phyloP scores from a whole-genome alignment of 2,113 vertebrate genomes.

The Forbesichthys agassizii region DNA sequence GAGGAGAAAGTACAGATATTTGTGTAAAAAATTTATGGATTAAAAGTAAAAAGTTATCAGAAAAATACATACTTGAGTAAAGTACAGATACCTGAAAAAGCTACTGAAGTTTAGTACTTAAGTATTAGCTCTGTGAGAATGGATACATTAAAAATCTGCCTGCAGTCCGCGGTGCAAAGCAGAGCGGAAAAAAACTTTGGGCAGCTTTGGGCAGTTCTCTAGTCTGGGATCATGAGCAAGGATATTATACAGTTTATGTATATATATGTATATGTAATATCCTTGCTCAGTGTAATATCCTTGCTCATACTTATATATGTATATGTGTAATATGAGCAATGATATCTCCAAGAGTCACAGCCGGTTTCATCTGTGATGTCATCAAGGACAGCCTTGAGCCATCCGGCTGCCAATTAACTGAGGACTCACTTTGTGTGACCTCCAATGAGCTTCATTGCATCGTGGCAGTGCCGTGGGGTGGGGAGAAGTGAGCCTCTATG shows the following conservation, averaged over 20 bases:
- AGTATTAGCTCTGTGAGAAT: too few relatives aligned
- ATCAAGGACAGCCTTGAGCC: constrained; percentile 36
- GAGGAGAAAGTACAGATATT: too few relatives aligned
- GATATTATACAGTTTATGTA: neutral
- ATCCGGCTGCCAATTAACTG: constrained; percentile 20
- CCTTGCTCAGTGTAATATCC: too few relatives aligned
- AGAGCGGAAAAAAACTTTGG: too few relatives aligned
- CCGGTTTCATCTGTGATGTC: constrained; percentile 9
- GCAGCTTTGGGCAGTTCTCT: constrained; percentile 16
- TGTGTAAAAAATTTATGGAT: too few relatives aligned
- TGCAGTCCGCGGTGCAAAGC: too few relatives aligned
- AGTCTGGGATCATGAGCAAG: constrained; percentile 19
- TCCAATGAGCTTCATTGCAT: constrained; percentile 40
- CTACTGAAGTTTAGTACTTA: too few relatives aligned
- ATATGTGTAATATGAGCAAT: constrained; percentile 1
- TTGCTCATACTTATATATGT: too few relatives aligned
- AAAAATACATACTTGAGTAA: too few relatives aligned
- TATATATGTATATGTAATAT: neutral
- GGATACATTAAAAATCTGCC: too few relatives aligned
- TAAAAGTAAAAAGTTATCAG: too few relatives aligned
- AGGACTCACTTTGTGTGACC: constrained; percentile 16
- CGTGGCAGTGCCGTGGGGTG: neutral
- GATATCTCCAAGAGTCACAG: neutral
- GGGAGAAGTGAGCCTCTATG: constrained; percentile 7
- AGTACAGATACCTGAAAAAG: too few relatives aligned